phyloP scores from a whole-genome alignment of 1,140 invertebrate species.

The Periplaneta americana region DNA sequence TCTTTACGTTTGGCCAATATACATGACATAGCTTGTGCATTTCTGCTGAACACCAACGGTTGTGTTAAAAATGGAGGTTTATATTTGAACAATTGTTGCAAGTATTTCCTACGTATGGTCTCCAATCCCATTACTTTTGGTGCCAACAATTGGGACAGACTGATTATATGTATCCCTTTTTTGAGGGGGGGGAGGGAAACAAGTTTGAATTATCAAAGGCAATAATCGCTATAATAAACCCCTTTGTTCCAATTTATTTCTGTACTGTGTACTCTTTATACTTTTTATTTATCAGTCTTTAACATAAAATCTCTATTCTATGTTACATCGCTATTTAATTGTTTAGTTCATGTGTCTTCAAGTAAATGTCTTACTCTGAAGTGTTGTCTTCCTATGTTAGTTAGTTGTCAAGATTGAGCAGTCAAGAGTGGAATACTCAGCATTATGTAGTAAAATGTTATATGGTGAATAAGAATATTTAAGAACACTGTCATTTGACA shows the following conservation, averaged over 20 bases:
- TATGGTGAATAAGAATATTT: not conserved
- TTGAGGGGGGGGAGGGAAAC: not conserved
- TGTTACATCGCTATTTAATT: not conserved
- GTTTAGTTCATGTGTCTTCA: not conserved
- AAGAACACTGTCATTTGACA: not conserved
- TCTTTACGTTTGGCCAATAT: constrained; percentile 27
- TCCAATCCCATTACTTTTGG: not conserved
- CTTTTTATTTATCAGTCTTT: not conserved
- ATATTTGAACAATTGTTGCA: not conserved
- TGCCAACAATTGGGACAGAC: not conserved
- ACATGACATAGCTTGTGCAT: constrained; percentile 19
- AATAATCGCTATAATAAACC: not conserved
- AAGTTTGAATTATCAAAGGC: not conserved
- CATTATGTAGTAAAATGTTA: not conserved
- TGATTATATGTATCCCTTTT: not conserved
- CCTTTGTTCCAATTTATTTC: not conserved
- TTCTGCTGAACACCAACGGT: not conserved
- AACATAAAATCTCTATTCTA: not conserved
- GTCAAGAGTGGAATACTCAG: not conserved
- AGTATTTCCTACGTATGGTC: not conserved
- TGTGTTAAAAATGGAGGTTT: not conserved
- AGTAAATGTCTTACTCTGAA: not conserved
- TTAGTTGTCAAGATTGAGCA: not conserved
- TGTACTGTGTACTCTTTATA: not conserved
- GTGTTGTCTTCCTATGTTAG: not conserved